Percentiles rank a stretch among this genome's conserved stretches.
Conservation (phyloP, 1,140 invertebrate genomes). For the Drosophila setifemur region DNA sequence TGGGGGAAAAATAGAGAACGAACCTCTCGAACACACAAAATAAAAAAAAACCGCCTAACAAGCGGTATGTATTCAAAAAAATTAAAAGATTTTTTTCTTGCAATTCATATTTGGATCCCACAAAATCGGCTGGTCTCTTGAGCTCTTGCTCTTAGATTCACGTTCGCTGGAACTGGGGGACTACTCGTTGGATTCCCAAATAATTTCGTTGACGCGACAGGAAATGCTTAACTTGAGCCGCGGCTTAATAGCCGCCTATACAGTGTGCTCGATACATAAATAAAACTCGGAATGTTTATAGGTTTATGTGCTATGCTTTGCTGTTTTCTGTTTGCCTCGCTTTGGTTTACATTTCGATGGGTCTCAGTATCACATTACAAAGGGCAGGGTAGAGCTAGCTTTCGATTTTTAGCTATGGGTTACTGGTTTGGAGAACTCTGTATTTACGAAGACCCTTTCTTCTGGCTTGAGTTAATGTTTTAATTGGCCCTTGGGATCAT, state of each 20-base stretch:
- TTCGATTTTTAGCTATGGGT: slow-evolving; percentile 11
- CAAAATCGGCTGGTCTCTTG: neutral
- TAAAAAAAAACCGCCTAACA: too few species aligned
- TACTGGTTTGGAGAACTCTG: slow-evolving; percentile 7
- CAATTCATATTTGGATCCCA: slow-evolving; percentile 20
- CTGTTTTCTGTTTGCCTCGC: slow-evolving; percentile 13
- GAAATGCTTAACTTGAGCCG: slow-evolving; percentile 41
- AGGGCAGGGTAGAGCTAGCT: slow-evolving; percentile 23
- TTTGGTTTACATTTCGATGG: slow-evolving; percentile 5
- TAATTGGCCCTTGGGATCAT: slow-evolving; percentile 56
- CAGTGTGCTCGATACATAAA: slow-evolving; percentile 49
- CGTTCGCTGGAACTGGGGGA: neutral
- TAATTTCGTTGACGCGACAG: slow-evolving; percentile 28
- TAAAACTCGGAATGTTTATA: slow-evolving; percentile 46
- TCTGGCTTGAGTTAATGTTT: slow-evolving; percentile 47
- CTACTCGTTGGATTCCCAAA: slow-evolving; percentile 8
- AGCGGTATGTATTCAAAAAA: neutral
- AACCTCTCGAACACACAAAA: slow-evolving; percentile 1
- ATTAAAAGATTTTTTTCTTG: neutral
- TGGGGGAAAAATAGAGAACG: slow-evolving; percentile 26
- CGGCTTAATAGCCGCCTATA: slow-evolving; percentile 35
- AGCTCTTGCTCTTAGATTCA: too few species aligned
- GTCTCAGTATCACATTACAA: slow-evolving; percentile 31
- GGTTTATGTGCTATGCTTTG: slow-evolving; percentile 43
- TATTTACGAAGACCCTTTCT: neutral